Evolutionary conservation across 2,113 vertebrate genomes (phyloP).

Genomic region (Salvator merianae): DNA sequence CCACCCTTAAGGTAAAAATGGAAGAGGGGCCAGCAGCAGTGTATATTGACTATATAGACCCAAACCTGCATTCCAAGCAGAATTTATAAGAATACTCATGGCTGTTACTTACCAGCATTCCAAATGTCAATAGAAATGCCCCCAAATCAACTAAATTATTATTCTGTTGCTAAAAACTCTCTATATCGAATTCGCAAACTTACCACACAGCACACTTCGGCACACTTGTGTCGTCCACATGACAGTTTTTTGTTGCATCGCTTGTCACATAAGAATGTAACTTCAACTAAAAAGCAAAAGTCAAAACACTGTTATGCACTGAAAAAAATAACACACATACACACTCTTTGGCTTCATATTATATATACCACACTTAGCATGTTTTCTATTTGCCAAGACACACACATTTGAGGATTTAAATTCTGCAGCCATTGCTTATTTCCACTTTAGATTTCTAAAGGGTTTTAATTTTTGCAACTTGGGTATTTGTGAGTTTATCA

Average conservation of each 20-base stretch:
- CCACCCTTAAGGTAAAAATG: no score
- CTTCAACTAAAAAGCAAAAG: constrained; percentile 74
- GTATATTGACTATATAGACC: not conserved
- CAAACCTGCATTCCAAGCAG: no score
- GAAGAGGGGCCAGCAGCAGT: no score
- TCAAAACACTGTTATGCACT: not conserved
- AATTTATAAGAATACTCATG: not conserved
- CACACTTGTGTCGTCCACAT: constrained; percentile 95
- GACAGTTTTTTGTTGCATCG: constrained; percentile 94
- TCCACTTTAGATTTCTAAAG: no score
- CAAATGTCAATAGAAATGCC: not conserved
- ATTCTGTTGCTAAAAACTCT: not conserved
- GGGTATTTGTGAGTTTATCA: no score
- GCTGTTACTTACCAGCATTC: not conserved
- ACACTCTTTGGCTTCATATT: not conserved
- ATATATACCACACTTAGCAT: not conserved
- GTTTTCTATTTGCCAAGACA: no score
- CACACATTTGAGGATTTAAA: no score
- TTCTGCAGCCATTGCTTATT: no score
- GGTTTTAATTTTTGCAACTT: no score
- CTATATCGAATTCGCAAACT: constrained; percentile 50
- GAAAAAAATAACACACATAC: not conserved
- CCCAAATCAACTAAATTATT: not conserved
- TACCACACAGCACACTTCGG: constrained; percentile 96
- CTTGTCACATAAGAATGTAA: constrained; percentile 91